A percentile compares a stretch with the other conserved stretches of the same genome.
phyloP scores from a whole-genome alignment of 2,113 vertebrate species.

The Limanda limanda region DNA sequence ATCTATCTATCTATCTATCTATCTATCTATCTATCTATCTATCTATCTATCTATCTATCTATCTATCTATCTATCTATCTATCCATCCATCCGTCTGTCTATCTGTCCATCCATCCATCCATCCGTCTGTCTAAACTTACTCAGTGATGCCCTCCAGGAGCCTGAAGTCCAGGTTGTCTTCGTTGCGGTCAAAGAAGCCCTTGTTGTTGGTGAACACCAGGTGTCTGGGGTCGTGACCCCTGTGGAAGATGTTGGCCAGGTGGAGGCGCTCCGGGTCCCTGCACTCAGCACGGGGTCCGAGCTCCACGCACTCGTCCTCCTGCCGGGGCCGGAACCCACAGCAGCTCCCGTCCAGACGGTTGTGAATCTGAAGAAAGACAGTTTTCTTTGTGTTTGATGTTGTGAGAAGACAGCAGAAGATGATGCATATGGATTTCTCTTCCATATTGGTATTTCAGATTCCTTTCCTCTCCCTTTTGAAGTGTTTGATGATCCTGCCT shows the following conservation, averaged over 20 bases:
- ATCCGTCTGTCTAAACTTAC: constrained; percentile 81
- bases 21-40: no score
- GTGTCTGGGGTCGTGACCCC: constrained; percentile 83
- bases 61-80: no score
- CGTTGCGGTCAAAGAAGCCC: constrained; percentile 93
- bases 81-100: no score
- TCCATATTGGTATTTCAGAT: background rate
- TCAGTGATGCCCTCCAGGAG: constrained; percentile 93
- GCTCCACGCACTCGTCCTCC: constrained; percentile 86
- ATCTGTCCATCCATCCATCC: no score
- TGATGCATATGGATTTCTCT: background rate
- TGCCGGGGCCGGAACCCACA: constrained; percentile 94
- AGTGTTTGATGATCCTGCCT: background rate
- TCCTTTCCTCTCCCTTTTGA: background rate
- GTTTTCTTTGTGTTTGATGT: background rate
- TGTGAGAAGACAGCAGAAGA: background rate
- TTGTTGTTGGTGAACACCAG: constrained; percentile 92
- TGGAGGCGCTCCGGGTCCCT: constrained; percentile 77
- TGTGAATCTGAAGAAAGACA: constrained; percentile 87
- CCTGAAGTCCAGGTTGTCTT: constrained; percentile 95
- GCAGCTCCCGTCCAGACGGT: constrained; percentile 92
- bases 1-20: no score
- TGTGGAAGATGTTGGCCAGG: constrained; percentile 87
- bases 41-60: no score
- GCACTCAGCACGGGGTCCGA: constrained; percentile 82